phyloP scores from a whole-genome alignment of 1,140 invertebrate species.

The Caenorhabditis latens region DNA sequence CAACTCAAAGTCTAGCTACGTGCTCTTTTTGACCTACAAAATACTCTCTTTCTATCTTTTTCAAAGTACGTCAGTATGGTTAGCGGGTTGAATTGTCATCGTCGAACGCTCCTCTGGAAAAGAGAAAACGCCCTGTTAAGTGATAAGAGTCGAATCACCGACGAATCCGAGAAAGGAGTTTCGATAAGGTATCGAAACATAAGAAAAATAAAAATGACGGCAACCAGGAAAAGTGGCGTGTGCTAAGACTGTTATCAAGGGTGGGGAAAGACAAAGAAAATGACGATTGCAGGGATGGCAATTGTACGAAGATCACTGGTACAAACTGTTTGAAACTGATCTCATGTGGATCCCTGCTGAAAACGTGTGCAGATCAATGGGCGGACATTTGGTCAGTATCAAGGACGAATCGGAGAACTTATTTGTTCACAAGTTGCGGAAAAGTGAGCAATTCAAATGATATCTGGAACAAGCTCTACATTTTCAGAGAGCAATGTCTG shows the following conservation, averaged over 20 bases:
- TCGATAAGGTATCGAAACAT: neutral
- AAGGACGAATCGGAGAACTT: conserved; percentile 72
- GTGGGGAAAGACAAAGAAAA: neutral
- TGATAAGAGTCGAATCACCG: neutral
- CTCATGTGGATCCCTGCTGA: conserved; percentile 75
- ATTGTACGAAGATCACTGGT: conserved; percentile 71
- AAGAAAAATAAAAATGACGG: conserved; percentile 29
- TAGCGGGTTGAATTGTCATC: conserved; percentile 10
- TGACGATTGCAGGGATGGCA: conserved; percentile 69
- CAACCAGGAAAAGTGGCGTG: conserved; percentile 46
- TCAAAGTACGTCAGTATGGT: neutral
- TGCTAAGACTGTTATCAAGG: neutral
- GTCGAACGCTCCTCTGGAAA: conserved; percentile 67
- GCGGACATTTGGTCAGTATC: conserved; percentile 72
- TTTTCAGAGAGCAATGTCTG: conserved; percentile 75
- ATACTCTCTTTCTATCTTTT: neutral
- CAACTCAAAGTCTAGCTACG: conserved; percentile 30
- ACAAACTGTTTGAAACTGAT: conserved; percentile 73
- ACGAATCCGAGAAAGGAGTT: conserved; percentile 5
- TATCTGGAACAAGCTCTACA: neutral
- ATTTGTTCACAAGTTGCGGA: conserved; percentile 72
- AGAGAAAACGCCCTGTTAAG: conserved; percentile 61
- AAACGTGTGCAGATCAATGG: conserved; percentile 74
- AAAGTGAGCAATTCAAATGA: conserved; percentile 67
- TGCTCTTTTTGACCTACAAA: conserved; percentile 49